phyloP scores from a whole-genome alignment of 1,140 invertebrate species.

The Scaptomyza hsui region DNA sequence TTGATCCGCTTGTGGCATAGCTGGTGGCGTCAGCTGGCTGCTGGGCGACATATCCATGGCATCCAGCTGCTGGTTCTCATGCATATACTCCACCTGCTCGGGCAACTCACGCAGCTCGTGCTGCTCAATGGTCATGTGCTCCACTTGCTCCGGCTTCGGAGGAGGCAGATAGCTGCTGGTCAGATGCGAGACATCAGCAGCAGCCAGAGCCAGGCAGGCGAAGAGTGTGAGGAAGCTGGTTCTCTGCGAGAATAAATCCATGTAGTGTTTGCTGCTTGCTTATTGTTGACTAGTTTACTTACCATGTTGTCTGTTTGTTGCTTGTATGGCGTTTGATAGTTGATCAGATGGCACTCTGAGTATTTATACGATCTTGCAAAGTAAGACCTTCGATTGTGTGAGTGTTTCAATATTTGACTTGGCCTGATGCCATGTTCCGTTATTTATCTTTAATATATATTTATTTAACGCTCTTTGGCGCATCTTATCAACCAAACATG shows the following conservation, averaged over 20 bases:
- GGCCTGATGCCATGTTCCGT: constrained; percentile 55
- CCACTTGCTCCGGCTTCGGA: constrained; percentile 51
- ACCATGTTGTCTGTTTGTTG: constrained; percentile 62
- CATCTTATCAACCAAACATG: constrained; percentile 67
- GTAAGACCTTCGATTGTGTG: constrained; percentile 57
- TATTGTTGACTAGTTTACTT: constrained; percentile 20
- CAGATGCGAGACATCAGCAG: constrained; percentile 77
- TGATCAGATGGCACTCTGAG: constrained; percentile 16
- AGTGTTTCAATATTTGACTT: constrained; percentile 59
- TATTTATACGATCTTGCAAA: constrained; percentile 57
- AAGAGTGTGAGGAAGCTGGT: constrained; percentile 48
- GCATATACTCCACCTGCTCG: constrained; percentile 75
- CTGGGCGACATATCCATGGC: constrained; percentile 63
- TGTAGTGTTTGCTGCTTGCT: constrained; percentile 1
- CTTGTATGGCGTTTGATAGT: constrained; percentile 57
- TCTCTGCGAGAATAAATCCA: constrained; percentile 36
- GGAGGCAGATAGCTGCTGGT: constrained; percentile 66
- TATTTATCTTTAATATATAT: constrained; percentile 49
- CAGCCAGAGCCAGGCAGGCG: constrained; percentile 60
- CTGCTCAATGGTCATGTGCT: constrained; percentile 72
- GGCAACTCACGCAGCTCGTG: constrained; percentile 74
- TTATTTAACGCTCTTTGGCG: constrained; percentile 28
- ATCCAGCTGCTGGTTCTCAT: constrained; percentile 35
- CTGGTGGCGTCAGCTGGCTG: constrained; percentile 61
- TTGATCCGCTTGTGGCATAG: constrained; percentile 32